phyloP scores from a whole-genome alignment of 2,888 invertebrate genomes.

The Cylloceria caligata region DNA sequence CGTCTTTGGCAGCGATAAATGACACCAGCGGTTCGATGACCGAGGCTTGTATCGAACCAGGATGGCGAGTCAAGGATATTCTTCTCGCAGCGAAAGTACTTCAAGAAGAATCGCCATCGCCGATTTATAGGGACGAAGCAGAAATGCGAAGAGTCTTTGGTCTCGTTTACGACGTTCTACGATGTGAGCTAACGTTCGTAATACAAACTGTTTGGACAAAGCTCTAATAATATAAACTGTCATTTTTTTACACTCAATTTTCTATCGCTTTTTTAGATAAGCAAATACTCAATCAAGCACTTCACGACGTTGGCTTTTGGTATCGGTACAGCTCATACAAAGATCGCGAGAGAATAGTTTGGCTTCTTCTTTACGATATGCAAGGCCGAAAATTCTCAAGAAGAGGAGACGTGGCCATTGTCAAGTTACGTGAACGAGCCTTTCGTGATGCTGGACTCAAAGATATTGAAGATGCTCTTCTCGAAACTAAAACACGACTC shows the following conservation, averaged over 20 bases:
- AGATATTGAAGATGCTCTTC: slow-evolving; percentile 88
- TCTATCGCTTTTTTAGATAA: slow-evolving; percentile 87
- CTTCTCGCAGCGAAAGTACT: slow-evolving; percentile 78
- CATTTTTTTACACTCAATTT: background rate
- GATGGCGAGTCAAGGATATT: slow-evolving; percentile 80
- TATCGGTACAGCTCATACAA: slow-evolving; percentile 85
- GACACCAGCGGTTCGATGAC: slow-evolving; percentile 76
- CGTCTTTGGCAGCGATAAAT: slow-evolving; percentile 66
- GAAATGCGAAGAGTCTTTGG: slow-evolving; percentile 91
- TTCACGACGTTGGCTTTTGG: slow-evolving; percentile 88
- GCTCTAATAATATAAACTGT: background rate
- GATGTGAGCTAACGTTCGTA: slow-evolving; percentile 86
- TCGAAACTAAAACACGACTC: slow-evolving; percentile 88
- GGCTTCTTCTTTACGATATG: slow-evolving; percentile 90
- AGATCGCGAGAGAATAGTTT: slow-evolving; percentile 85
- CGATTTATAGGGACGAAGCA: slow-evolving; percentile 86
- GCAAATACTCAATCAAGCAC: slow-evolving; percentile 88
- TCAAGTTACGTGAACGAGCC: slow-evolving; percentile 71
- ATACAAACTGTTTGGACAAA: background rate
- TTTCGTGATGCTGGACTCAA: slow-evolving; percentile 80
- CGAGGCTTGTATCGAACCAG: slow-evolving; percentile 75
- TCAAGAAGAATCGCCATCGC: slow-evolving; percentile 60
- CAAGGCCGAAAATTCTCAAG: slow-evolving; percentile 87
- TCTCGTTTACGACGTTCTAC: slow-evolving; percentile 90
- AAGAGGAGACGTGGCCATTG: slow-evolving; percentile 69